These are phyloP conservation scores for Limenitis camilla DNA, from an alignment of 2,888 invertebrate species.

Conservation along the genomic window DNA sequence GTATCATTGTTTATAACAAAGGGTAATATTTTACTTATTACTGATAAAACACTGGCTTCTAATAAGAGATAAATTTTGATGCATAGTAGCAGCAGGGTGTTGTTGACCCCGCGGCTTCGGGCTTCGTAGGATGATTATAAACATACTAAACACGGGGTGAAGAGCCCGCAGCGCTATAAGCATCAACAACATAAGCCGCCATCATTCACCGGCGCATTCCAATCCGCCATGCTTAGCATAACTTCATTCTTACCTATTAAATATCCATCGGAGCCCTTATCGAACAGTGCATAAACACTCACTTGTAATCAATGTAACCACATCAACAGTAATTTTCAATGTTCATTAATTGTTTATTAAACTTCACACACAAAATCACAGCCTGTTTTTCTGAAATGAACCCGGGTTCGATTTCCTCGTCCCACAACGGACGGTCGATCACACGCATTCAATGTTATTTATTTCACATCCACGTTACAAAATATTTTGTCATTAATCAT, in stretches of 20 bases:
- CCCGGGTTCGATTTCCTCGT: conserved; percentile 32
- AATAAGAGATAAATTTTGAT: conserved; percentile 8
- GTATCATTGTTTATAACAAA: neutral
- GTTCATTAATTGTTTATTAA: conserved; percentile 7
- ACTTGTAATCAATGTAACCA: conserved; percentile 10
- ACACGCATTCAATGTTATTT: conserved; percentile 20
- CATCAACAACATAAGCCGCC: conserved; percentile 32
- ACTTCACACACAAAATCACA: conserved; percentile 25
- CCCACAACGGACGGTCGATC: conserved; percentile 27
- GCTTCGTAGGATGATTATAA: conserved; percentile 11
- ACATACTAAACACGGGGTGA: conserved; percentile 9
- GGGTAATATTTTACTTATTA: neutral
- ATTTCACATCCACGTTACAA: neutral
- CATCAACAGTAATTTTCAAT: conserved; percentile 7
- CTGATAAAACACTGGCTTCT: conserved; percentile 3
- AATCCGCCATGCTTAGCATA: conserved; percentile 30
- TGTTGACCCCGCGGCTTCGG: conserved; percentile 26
- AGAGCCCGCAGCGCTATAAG: conserved; percentile 19
- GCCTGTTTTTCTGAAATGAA: conserved; percentile 35
- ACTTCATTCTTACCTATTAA: conserved; percentile 47
- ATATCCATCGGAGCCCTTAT: conserved; percentile 46
- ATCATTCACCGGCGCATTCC: conserved; percentile 39
- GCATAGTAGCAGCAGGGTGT: conserved; percentile 13
- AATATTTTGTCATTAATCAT: neutral
- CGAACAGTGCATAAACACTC: conserved; percentile 10